Base-by-base conservation (phyloP, 2,797 vertebrate genomes). In the Sebastiscus albofasciatus region DNA sequence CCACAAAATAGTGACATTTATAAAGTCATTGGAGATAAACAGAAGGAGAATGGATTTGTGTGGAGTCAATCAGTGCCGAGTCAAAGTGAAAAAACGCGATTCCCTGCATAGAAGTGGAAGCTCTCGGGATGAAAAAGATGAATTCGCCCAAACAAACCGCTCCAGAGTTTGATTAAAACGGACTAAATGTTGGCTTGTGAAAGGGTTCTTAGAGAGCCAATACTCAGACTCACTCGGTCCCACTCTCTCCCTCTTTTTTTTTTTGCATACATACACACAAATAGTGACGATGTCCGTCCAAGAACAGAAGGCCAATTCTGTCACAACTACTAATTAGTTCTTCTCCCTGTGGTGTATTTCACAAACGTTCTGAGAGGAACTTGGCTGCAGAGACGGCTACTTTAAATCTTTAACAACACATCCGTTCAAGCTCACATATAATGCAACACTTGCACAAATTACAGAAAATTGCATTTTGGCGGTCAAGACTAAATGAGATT, bases 361-460 rank as follows among this genome's bases (percentile, higher is more conserved):
- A 58, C 31, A 84, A 84, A 84, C 79, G 71, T 75, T 79, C 64
- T 60, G 34, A 39, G 31, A 27, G 69, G n/a, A 67, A 55, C 74
- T 82, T 78, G 70, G 81, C 78, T 66, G 62, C 66, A 62, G 20
- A 34, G 33, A 59, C 42, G 16, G 36, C 60, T 49, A 27, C 59
- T 88, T 67, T 13, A 72, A 83, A 77, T 52, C 70, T 76, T 49
- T 64, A 66, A 77, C 62, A 76, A 72, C 75, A 68, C 56, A 60
- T 74, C 67, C 18, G 52, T 71, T 65, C 62, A 20, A 42, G 29
- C 56, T 39, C 66, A 59, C 18, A 46, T 77, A 36, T 59, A 79
- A 88, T 54, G 72, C 62, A 86, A 84, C 77, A 75, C 65, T 81
- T 85, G 71, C 67, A 77, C 39, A 86, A 87, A 89, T 89, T 49